These are phyloP conservation scores for Ditylenchus weischeri DNA, from an alignment of 2,888 invertebrate genomes.

Conservation along the genomic window DNA sequence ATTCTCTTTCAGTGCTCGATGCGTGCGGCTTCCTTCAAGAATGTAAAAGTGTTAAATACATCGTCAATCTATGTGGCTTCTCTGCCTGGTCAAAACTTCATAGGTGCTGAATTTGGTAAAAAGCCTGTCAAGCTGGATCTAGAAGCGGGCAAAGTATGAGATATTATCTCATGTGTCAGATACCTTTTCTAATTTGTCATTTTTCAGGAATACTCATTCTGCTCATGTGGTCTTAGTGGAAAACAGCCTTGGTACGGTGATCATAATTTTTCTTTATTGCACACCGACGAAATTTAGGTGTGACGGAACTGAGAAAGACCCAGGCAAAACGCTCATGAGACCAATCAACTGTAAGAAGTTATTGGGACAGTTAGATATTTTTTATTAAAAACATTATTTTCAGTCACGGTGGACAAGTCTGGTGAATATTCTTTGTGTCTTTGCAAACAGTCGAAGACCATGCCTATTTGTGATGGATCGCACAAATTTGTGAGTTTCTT, in stretches of 20 bases:
- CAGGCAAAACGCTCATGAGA: not conserved
- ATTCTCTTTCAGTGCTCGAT: not conserved
- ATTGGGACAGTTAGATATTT: too few species aligned
- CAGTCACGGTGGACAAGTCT: slow-evolving; percentile 66
- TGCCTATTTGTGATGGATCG: slow-evolving; percentile 88
- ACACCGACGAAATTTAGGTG: not conserved
- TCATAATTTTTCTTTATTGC: not conserved
- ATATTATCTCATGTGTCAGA: too few species aligned
- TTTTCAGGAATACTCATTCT: slow-evolving; percentile 5
- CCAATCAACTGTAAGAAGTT: slow-evolving; percentile 5
- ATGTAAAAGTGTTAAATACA: slow-evolving; percentile 27
- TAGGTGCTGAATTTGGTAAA: slow-evolving; percentile 29
- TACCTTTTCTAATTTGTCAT: too few species aligned
- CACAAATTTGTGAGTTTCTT: slow-evolving; percentile 66
- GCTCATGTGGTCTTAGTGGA: slow-evolving; percentile 25
- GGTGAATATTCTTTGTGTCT: slow-evolving; percentile 89
- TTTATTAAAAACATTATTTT: too few species aligned
- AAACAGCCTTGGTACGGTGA: slow-evolving; percentile 9
- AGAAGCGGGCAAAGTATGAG: slow-evolving; percentile 22
- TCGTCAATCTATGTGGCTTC: slow-evolving; percentile 13
- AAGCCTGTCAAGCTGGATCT: slow-evolving; percentile 28
- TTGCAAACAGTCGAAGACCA: slow-evolving; percentile 92
- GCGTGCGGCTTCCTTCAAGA: slow-evolving; percentile 22
- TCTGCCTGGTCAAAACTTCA: slow-evolving; percentile 10
- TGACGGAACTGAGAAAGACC: not conserved